Base-by-base conservation (phyloP, 92 coral and sea anemone genomes). In the Pocillopora grandis region DNA sequence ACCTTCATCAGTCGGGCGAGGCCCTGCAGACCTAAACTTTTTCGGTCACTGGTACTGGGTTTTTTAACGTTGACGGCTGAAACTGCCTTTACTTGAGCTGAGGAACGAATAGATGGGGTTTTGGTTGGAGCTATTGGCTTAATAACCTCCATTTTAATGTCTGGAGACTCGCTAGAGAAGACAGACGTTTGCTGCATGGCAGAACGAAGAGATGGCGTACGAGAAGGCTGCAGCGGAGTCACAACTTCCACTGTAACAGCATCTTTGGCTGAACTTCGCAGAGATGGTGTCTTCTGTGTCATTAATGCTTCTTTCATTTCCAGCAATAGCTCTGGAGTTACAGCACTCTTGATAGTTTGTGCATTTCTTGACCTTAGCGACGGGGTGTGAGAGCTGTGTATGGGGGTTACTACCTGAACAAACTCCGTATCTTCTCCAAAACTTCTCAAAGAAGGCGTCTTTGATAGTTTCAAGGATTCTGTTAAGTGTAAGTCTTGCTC, bases 391-490 rank as follows among this genome's bases (percentile, higher is more conserved):
- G 89, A 59, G 8, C 31, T 62, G 21, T 58, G 15, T 9, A 84
- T 60, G 6, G 89, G 89, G 1, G 92, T 79, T 82, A 84, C 79
- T 66, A 68, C 72, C 70, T 84, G 84, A 48, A 84, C 68, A 10
- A 21, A 76, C 59, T 9, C 23, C 12, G 69, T 60, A 68, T 57
- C 71, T 55, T 82, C 83, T n/a, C 36, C 94, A 61, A 88, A 73
- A 37, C 79, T 70, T 62, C 94, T 87, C 87, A 95, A 84, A 17
- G 97, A 95, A 15, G 97, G 97, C 23, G 97, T 95, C 33, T 80
- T 84, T 21, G 81, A 14, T 0, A 91, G 91, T 52, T 81, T 72
- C 21, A 89, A 27, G 42, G 95, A 86, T 33, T 80, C 92, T 77
- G 76, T 78, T 63, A 78, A 17, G 81, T 21, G 70, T 62, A 66